These are phyloP conservation scores for Enteromius anoplus DNA, from an alignment of 2,797 vertebrate species.

Conservation along the genomic window DNA sequence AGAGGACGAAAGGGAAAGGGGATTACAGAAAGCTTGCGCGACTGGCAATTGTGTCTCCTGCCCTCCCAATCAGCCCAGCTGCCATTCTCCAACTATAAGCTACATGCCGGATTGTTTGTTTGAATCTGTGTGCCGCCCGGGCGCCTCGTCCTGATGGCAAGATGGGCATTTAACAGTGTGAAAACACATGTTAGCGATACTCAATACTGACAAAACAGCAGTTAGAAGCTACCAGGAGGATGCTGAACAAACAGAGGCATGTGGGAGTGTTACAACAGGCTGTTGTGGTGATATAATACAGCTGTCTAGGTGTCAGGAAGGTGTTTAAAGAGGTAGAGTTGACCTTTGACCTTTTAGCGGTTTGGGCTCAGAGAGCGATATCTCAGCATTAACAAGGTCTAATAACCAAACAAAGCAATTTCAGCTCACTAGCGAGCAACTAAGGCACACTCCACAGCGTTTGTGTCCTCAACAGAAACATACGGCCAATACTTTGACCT, in stretches of 20 bases:
- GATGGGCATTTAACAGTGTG: constrained; percentile 51
- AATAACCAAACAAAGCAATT: constrained; percentile 42
- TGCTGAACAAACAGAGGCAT: constrained; percentile 37
- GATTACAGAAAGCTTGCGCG: constrained; percentile 73
- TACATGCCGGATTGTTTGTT: constrained; percentile 53
- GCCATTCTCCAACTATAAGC: constrained; percentile 42
- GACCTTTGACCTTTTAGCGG: constrained; percentile 47
- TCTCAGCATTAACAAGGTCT: constrained; percentile 49
- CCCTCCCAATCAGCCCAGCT: constrained; percentile 50
- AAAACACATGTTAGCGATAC: constrained; percentile 45
- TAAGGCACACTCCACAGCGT: constrained; percentile 26
- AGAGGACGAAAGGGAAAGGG: constrained; percentile 74
- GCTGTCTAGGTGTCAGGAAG: constrained; percentile 33
- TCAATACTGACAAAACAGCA: constrained; percentile 31
- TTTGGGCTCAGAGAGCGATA: constrained; percentile 37
- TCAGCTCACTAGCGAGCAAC: constrained; percentile 27
- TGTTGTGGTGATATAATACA: constrained; percentile 33
- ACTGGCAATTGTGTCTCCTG: constrained; percentile 73
- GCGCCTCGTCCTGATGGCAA: constrained; percentile 27
- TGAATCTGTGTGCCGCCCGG: constrained; percentile 38
- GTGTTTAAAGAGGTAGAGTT: constrained; percentile 44
- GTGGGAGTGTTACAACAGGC: background rate
- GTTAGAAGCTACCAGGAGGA: constrained; percentile 15
- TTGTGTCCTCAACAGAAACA: constrained; percentile 8
- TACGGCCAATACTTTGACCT: constrained; percentile 47